Conservation (phyloP, 2,113 vertebrate species). For the Strix aluco region DNA sequence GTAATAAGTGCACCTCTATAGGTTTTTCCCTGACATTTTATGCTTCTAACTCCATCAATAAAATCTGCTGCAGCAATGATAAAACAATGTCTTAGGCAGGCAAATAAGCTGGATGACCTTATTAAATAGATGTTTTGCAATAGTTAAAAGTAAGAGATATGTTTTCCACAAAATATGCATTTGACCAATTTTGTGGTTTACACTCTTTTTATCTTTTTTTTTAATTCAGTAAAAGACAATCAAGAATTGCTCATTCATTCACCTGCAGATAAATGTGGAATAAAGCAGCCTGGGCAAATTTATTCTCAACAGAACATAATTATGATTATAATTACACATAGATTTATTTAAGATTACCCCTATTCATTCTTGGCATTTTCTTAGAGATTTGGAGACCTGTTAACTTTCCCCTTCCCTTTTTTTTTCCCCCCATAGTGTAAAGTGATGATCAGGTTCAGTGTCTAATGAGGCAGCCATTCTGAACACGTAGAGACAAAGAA, state of each 20-base stretch:
- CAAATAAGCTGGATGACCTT: background rate
- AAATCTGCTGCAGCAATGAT: background rate
- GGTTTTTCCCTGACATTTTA: conserved; percentile 13
- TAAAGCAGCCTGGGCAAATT: conserved; percentile 29
- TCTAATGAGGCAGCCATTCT: conserved; percentile 79
- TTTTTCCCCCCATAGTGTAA: background rate
- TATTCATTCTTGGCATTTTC: conserved; percentile 33
- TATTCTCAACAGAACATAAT: background rate
- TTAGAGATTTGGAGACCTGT: conserved; percentile 60
- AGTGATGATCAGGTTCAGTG: conserved; percentile 62
- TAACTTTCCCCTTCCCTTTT: conserved; percentile 39
- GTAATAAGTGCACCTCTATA: conserved; percentile 15
- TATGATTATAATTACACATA: background rate
- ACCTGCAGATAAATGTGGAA: background rate
- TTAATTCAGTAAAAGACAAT: background rate
- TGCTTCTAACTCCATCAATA: conserved; percentile 15
- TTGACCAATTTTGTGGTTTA: background rate
- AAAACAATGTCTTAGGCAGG: background rate
- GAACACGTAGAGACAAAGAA: conserved; percentile 82
- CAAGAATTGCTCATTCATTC: conserved; percentile 10
- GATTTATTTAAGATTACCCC: background rate
- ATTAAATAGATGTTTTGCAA: background rate
- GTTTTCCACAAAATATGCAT: background rate
- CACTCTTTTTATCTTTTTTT: background rate
- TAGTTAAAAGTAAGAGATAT: background rate